phyloP scores from a whole-genome alignment of 2,797 vertebrate species.

The Remorina albescens region DNA sequence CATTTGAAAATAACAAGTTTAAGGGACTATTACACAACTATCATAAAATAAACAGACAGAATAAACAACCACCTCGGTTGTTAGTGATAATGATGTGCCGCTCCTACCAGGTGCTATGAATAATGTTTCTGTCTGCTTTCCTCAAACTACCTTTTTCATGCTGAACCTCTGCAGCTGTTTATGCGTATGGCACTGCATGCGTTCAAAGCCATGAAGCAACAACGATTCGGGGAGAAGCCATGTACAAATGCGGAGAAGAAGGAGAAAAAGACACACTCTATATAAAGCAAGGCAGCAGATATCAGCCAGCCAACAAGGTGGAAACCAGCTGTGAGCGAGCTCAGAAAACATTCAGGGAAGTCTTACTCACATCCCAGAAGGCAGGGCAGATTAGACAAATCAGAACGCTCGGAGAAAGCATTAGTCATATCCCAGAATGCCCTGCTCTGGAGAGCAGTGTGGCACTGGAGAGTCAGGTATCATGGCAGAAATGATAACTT shows the following conservation, averaged over 20 bases:
- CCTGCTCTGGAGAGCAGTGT: slow-evolving; percentile 59
- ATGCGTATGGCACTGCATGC: slow-evolving; percentile 36
- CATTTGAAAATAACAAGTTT: slow-evolving; percentile 61
- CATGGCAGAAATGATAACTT: slow-evolving; percentile 71
- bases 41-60: slow-evolving; percentile 38
- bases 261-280: slow-evolving; percentile 5
- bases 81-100: slow-evolving; percentile 56
- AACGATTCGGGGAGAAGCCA: slow-evolving; percentile 40
- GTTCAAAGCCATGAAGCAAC: slow-evolving; percentile 38
- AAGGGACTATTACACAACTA: slow-evolving; percentile 44
- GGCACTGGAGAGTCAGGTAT: slow-evolving; percentile 68
- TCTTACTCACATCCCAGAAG: slow-evolving; percentile 67
- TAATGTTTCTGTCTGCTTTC: slow-evolving; percentile 42
- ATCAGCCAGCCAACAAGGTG: slow-evolving; percentile 59
- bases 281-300: slow-evolving; percentile 43
- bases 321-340: slow-evolving; percentile 66
- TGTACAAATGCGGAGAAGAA: slow-evolving; percentile 13
- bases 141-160: slow-evolving; percentile 32
- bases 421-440: slow-evolving; percentile 75
- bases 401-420: slow-evolving; percentile 64
- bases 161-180: slow-evolving; percentile 36
- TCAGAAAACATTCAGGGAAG: slow-evolving; percentile 65
- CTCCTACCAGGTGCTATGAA: slow-evolving; percentile 40
- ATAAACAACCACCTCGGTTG: slow-evolving; percentile 57
- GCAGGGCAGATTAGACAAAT: slow-evolving; percentile 72